Evolutionary conservation across 2,797 vertebrate species (phyloP).

Genomic region (Alosa sapidissima): DNA sequence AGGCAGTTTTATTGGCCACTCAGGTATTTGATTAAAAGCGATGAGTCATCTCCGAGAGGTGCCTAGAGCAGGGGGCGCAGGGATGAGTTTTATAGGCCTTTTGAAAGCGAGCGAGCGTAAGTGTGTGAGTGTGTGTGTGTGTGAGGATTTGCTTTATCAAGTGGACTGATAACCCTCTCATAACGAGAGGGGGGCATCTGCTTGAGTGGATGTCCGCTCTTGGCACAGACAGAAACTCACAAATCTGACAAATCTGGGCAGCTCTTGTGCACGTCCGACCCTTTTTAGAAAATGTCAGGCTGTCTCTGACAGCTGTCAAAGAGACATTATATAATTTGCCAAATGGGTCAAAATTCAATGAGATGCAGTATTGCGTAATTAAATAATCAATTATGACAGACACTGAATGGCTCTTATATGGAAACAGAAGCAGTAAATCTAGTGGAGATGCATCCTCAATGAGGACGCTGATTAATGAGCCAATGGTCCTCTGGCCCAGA

Average conservation of each 20-base stretch:
- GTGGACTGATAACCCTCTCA: constrained; percentile 26
- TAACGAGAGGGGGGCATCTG: background rate
- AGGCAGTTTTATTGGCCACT: constrained; percentile 33
- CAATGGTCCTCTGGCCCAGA: too few relatives aligned
- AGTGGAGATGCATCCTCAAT: background rate
- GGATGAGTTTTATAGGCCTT: background rate
- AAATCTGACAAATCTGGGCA: background rate
- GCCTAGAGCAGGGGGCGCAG: background rate
- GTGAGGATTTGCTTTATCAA: constrained; percentile 26
- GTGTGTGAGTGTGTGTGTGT: background rate
- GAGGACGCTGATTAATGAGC: background rate
- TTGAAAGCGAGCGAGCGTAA: background rate
- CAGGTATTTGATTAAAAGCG: constrained; percentile 4
- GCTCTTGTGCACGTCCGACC: background rate
- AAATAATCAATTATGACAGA: background rate
- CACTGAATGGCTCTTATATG: background rate
- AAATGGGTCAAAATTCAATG: background rate
- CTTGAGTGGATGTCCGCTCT: constrained; percentile 18
- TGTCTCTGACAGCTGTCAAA: constrained; percentile 19
- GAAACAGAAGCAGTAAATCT: background rate
- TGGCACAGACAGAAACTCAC: background rate
- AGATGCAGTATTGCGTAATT: background rate
- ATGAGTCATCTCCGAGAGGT: constrained; percentile 33
- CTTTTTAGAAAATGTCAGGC: background rate
- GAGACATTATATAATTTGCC: constrained; percentile 28